Percentiles rank a stretch among this genome's conserved stretches.
phyloP scores from a whole-genome alignment of 2,113 vertebrate genomes.

The Nibea coibor region DNA sequence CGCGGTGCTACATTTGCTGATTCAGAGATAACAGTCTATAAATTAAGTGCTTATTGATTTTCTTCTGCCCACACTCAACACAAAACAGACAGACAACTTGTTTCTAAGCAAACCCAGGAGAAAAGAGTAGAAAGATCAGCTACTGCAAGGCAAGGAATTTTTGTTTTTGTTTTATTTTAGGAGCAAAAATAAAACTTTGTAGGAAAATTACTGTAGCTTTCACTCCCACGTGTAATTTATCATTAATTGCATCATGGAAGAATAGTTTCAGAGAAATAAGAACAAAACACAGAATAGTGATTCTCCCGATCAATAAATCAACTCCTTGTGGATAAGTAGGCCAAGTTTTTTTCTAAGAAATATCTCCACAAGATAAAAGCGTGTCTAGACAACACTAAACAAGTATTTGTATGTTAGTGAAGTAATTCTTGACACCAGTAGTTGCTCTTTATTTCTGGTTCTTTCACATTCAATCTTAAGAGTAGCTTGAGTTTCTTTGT shows the following conservation, averaged over 20 bases:
- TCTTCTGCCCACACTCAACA: conserved; percentile 21
- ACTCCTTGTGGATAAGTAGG: background rate
- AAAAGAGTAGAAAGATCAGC: background rate
- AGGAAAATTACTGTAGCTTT: background rate
- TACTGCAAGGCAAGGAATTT: background rate
- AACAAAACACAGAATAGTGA: background rate
- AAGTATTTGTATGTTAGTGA: background rate
- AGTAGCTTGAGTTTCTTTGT: conserved; percentile 54
- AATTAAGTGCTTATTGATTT: conserved; percentile 44
- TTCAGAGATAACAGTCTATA: conserved; percentile 30
- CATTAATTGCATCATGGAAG: background rate
- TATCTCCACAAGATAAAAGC: background rate
- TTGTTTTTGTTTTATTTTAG: background rate
- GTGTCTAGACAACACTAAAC: background rate
- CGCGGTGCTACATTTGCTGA: conserved; percentile 20
- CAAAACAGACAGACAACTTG: background rate
- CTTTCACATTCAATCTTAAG: conserved; percentile 50
- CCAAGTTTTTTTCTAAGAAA: background rate
- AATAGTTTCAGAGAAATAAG: background rate
- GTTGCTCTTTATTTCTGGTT: conserved; percentile 65
- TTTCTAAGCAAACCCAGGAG: conserved; percentile 13
- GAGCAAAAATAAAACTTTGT: background rate
- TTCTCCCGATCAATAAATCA: conserved; percentile 1
- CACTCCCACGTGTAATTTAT: no score
- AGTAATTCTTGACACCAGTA: conserved; percentile 67